phyloP scores from a whole-genome alignment of 2,888 invertebrate species.

The Drepanosiphum platanoidis region DNA sequence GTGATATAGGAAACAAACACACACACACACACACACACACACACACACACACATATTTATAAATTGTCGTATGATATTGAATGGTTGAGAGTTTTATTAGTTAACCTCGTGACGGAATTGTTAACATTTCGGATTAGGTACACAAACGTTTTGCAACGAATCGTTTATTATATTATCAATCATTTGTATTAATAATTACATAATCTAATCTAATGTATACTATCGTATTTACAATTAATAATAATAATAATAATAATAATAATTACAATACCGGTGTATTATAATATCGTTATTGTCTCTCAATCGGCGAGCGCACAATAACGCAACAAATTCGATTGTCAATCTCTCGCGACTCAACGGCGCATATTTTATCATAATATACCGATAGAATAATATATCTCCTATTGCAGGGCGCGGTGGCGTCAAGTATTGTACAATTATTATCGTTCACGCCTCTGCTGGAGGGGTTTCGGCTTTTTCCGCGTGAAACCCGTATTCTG shows the following conservation, averaged over 20 bases:
- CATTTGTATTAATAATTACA: neutral
- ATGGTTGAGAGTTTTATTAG: too few relatives aligned
- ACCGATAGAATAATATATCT: too few relatives aligned
- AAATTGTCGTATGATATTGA: neutral
- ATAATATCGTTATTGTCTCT: too few relatives aligned
- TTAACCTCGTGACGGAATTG: neutral
- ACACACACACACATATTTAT: too few relatives aligned
- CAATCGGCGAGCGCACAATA: too few relatives aligned
- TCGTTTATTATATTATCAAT: neutral
- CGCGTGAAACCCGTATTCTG: conserved; percentile 77
- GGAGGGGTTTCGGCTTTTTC: conserved; percentile 63
- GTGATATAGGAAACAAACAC: too few relatives aligned
- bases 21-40: too few relatives aligned
- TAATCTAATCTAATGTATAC: neutral
- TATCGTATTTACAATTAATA: neutral
- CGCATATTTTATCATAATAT: too few relatives aligned
- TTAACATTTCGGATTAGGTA: neutral
- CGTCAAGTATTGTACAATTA: neutral
- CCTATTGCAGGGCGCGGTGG: too few relatives aligned
- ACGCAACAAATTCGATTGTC: neutral
- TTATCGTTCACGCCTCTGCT: conserved; percentile 20
- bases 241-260: neutral
- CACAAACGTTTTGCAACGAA: neutral
- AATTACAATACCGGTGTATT: neutral
- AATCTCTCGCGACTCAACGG: neutral